phyloP scores from a whole-genome alignment of 2,113 vertebrate genomes.

The Telmatochromis sp. region DNA sequence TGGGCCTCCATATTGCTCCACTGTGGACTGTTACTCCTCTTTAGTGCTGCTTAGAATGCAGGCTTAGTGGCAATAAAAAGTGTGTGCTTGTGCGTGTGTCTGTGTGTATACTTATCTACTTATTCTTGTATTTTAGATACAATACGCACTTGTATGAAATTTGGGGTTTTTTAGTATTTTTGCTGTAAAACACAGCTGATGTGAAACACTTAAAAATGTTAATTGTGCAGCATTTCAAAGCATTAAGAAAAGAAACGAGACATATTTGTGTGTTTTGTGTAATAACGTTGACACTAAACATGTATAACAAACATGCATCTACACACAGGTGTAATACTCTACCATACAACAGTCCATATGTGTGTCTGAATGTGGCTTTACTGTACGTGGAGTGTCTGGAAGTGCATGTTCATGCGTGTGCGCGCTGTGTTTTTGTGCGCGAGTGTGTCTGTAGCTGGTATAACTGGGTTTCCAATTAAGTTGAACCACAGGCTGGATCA shows the following conservation, averaged over 20 bases:
- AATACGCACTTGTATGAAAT: background rate
- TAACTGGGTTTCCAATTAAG: slow-evolving; percentile 76
- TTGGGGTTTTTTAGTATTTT: background rate
- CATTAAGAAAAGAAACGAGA: background rate
- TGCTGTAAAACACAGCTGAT: background rate
- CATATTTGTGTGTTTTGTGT: background rate
- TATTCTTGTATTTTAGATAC: background rate
- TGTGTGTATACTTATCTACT: background rate
- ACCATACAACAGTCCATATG: background rate
- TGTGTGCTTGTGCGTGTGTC: background rate
- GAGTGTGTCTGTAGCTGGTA: slow-evolving; percentile 65
- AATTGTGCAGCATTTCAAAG: background rate
- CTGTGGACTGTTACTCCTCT: slow-evolving; percentile 64
- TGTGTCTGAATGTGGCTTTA: slow-evolving; percentile 24
- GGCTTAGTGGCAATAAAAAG: slow-evolving; percentile 34
- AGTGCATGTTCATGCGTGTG: slow-evolving; percentile 11
- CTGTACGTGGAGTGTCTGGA: background rate
- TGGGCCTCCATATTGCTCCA: slow-evolving; percentile 60
- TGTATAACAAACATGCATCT: background rate
- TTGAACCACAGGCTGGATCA: slow-evolving; percentile 73
- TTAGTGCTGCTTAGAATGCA: slow-evolving; percentile 62
- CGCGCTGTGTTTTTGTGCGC: slow-evolving; percentile 19
- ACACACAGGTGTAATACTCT: background rate
- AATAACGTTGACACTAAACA: slow-evolving; percentile 16
- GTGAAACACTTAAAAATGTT: background rate